These are phyloP conservation scores for Caranx melampygus DNA, from an alignment of 2,113 vertebrate genomes.

Conservation along the genomic window DNA sequence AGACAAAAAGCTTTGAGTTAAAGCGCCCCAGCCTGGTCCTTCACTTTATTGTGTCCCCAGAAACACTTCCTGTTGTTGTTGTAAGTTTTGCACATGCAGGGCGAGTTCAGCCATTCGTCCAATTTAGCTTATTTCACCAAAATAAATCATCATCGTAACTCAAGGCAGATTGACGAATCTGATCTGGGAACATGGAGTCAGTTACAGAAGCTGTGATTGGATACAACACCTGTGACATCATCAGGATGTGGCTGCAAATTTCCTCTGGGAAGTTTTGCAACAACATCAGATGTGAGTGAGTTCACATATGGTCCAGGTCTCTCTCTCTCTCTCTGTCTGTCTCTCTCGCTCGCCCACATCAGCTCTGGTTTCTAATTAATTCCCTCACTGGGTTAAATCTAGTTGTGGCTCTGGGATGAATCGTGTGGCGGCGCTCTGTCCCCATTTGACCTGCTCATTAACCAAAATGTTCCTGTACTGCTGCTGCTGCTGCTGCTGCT, in stretches of 20 bases:
- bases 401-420: conserved; percentile 28
- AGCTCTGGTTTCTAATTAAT: conserved; percentile 40
- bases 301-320: conserved; percentile 19
- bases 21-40: no score
- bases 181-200: no score
- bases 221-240: background rate
- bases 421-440: conserved; percentile 41
- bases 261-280: background rate
- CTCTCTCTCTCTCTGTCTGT: no score
- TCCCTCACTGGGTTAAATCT: conserved; percentile 31
- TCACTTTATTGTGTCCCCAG: no score
- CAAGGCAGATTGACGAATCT: no score
- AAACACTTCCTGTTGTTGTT: no score
- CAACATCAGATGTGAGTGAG: conserved; percentile 8
- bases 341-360: conserved; percentile 10
- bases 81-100: no score
- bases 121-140: no score
- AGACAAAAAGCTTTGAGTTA: no score
- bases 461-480: conserved; percentile 32
- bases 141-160: no score
- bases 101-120: no score
- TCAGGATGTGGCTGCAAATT: background rate
- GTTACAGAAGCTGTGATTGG: no score
- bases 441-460: conserved; percentile 38
- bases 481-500: background rate